phyloP scores from a whole-genome alignment of 2,888 invertebrate genomes.

The Nephrotoma appendiculata region DNA sequence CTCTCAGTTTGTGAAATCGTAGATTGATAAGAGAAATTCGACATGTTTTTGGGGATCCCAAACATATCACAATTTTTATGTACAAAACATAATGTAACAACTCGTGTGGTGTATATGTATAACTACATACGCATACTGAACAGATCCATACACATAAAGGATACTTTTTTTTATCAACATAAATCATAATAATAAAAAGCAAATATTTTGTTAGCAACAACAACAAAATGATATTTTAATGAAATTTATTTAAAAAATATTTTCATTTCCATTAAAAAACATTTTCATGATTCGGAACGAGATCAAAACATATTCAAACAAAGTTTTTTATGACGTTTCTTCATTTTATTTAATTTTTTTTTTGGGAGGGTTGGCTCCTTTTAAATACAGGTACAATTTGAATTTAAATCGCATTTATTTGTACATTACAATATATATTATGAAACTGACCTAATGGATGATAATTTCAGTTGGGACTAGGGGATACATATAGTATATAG shows the following conservation, averaged over 20 bases:
- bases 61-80: too few species aligned
- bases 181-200: neutral
- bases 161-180: neutral
- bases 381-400: neutral
- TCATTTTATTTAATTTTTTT: neutral
- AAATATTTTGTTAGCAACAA: neutral
- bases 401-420: neutral
- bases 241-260: neutral
- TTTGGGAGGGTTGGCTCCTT: neutral
- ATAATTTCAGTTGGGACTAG: too few species aligned
- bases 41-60: neutral
- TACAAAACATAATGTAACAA: too few species aligned
- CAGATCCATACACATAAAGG: neutral
- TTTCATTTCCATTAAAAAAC: neutral
- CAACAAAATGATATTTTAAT: neutral
- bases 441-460: too few species aligned
- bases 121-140: neutral
- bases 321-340: neutral
- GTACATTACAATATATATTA: too few species aligned
- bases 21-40: neutral
- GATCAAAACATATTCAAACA: neutral
- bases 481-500: too few species aligned
- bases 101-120: neutral
- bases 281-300: neutral
- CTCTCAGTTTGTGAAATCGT: neutral